Conservation (phyloP, 2,113 vertebrate species). For the Pachypanchax playfairii region DNA sequence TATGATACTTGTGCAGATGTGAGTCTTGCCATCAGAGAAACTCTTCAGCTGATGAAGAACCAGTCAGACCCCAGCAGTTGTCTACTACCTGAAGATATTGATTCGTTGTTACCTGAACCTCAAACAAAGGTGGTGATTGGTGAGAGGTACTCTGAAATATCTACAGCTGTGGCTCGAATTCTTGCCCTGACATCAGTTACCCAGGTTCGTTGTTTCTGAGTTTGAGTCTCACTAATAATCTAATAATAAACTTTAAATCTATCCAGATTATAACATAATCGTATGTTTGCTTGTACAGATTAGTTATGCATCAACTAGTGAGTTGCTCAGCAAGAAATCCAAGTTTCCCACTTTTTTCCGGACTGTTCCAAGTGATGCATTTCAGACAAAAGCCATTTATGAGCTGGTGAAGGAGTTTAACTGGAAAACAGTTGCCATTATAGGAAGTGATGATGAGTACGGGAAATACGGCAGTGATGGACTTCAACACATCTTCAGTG, state of each 20-base stretch:
- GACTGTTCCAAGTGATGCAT: slow-evolving; percentile 57
- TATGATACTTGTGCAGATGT: slow-evolving; percentile 72
- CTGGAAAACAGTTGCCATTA: slow-evolving; percentile 60
- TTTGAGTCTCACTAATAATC: background rate
- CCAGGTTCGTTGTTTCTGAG: slow-evolving; percentile 57
- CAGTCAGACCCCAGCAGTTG: slow-evolving; percentile 8
- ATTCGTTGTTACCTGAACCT: slow-evolving; percentile 5
- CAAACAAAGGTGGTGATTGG: slow-evolving; percentile 64
- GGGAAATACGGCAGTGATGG: slow-evolving; percentile 58
- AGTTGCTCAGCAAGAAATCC: slow-evolving; percentile 62
- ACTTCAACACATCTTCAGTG: background rate
- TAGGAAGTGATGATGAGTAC: slow-evolving; percentile 72
- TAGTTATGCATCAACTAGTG: slow-evolving; percentile 60
- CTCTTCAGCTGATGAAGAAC: slow-evolving; percentile 46
- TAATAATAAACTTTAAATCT: no score
- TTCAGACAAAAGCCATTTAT: slow-evolving; percentile 62
- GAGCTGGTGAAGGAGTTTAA: slow-evolving; percentile 42
- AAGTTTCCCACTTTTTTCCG: slow-evolving; percentile 73
- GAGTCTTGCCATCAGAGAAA: slow-evolving; percentile 31
- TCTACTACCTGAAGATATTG: background rate
- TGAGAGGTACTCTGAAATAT: slow-evolving; percentile 57
- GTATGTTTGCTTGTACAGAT: slow-evolving; percentile 50
- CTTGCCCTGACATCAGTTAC: slow-evolving; percentile 59
- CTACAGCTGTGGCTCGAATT: slow-evolving; percentile 58
- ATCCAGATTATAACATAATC: no score